Base-by-base conservation (phyloP, 2,113 vertebrate genomes). In the Hyla sarda region DNA sequence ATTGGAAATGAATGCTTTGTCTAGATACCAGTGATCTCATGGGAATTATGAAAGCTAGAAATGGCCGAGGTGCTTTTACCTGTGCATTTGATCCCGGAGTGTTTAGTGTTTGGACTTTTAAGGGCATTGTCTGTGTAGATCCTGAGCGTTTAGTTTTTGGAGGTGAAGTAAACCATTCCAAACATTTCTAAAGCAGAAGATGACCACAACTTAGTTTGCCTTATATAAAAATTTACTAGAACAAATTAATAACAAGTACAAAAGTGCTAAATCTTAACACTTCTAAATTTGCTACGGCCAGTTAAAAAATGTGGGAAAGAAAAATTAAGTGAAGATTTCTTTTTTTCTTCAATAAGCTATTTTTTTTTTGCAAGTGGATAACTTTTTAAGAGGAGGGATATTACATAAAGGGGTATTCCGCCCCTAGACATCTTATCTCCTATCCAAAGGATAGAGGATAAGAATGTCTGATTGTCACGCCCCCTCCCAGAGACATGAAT, bases 41-140 rank as follows among this genome's bases (percentile, higher is more conserved):
- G 83, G 47, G 21, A 69, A 76, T 45, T 48, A 77, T 84, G 83
- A 78, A 69, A 19, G 32, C 28, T 72, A 56, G 52, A 74, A n/a
- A 84, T 84, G 56, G 56, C 77, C 62, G 52, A 30, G 48, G 25
- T 58, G 75, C 19, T 30, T 72, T 86, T 86, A 86, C 84, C 84
- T 86, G 84, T 30, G 84, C 48, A 62, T 86, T 86, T 81, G 84
- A 73, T 62, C 84, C 77, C 19, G 76, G 84, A 67, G 84, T 86
- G 67, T 86, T 86, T 74, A 86, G 52, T 81, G 84, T 86, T 73
- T 86, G 84, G n/a, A 86, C 84, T 86, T 86, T 86, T 81, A 86
- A 47, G 50, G 84, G 84, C 84, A 86, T 86, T 86, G 77, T 86
- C 77, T 86, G 84, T 81, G 84, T 81, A 86, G 84, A 86, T 86